These are phyloP conservation scores for Pelecanoides urinatrix DNA, from an alignment of 2,113 vertebrate genomes.

Conservation along the genomic window DNA sequence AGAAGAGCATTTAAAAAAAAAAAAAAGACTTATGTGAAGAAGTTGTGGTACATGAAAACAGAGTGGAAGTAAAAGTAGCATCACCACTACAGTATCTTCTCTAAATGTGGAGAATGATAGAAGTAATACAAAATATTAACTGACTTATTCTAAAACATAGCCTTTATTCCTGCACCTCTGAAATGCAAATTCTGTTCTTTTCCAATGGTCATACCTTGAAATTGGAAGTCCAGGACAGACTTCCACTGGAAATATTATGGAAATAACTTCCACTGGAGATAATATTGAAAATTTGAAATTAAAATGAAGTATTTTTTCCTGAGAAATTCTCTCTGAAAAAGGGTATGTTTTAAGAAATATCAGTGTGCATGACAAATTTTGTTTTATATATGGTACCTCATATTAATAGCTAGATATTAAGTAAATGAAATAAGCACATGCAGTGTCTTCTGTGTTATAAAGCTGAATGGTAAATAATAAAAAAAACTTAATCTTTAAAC, in stretches of 20 bases:
- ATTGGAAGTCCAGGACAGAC: slow-evolving; percentile 78
- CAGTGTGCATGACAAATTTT: not conserved
- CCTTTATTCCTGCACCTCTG: not conserved
- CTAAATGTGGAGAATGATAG: not conserved
- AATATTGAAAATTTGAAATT: slow-evolving; percentile 11
- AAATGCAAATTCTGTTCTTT: slow-evolving; percentile 66
- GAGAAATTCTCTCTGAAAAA: not conserved
- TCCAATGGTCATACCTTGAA: slow-evolving; percentile 80
- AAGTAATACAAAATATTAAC: not conserved
- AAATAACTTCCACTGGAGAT: no score
- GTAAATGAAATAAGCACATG: not conserved
- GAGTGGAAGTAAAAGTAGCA: not conserved
- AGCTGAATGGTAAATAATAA: not conserved
- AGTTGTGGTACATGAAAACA: not conserved
- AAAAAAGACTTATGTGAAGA: accelerated
- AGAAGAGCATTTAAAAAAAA: not conserved
- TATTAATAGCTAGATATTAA: not conserved
- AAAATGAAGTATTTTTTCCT: not conserved
- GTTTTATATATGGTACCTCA: not conserved
- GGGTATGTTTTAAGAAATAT: not conserved
- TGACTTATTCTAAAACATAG: not conserved
- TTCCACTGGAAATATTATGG: slow-evolving; percentile 72
- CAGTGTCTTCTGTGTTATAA: not conserved
- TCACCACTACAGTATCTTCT: not conserved
- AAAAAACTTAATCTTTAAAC: not conserved